A percentile compares a stretch with the other conserved stretches of the same genome.
Evolutionary conservation across 23 tunicate species (phyloP).

Genomic region (Halocynthia aurantium): DNA sequence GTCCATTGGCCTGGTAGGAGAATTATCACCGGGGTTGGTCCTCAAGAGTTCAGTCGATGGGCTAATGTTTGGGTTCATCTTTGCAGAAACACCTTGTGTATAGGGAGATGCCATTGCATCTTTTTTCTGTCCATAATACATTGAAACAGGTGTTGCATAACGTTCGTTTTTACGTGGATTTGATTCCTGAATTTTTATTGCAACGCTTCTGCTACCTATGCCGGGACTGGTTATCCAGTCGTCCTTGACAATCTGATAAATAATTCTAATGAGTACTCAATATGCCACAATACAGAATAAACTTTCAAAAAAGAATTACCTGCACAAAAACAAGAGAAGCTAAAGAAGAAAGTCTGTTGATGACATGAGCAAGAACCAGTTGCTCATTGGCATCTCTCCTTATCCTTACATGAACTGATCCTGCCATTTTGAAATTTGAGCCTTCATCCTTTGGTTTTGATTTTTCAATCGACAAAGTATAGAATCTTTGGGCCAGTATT

Average conservation of each 20-base stretch:
- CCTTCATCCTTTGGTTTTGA: conserved; percentile 9
- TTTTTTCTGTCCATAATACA: too few species aligned
- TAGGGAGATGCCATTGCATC: too few species aligned
- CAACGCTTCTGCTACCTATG: neutral
- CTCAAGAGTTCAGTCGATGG: too few species aligned
- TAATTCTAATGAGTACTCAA: neutral
- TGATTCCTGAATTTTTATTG: neutral
- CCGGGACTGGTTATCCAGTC: conserved; percentile 45
- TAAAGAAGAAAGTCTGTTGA: conserved; percentile 56
- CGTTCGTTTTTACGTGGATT: neutral
- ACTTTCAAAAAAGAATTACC: conserved; percentile 15
- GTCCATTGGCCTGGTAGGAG: neutral
- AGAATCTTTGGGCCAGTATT: conserved; percentile 62
- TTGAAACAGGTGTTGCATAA: neutral
- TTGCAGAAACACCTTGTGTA: neutral
- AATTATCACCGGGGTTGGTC: too few species aligned
- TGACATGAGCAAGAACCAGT: conserved; percentile 92
- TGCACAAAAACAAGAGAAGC: conserved; percentile 66
- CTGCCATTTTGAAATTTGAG: conserved; percentile 38
- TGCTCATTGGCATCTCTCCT: conserved; percentile 88
- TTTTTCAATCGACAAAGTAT: conserved; percentile 42
- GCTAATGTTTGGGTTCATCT: too few species aligned
- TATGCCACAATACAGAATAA: neutral
- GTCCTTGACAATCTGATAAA: conserved; percentile 53
- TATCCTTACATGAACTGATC: conserved; percentile 66